Evolutionary conservation across 2,797 vertebrate species (phyloP).

Genomic region (Antennarius maculatus): DNA sequence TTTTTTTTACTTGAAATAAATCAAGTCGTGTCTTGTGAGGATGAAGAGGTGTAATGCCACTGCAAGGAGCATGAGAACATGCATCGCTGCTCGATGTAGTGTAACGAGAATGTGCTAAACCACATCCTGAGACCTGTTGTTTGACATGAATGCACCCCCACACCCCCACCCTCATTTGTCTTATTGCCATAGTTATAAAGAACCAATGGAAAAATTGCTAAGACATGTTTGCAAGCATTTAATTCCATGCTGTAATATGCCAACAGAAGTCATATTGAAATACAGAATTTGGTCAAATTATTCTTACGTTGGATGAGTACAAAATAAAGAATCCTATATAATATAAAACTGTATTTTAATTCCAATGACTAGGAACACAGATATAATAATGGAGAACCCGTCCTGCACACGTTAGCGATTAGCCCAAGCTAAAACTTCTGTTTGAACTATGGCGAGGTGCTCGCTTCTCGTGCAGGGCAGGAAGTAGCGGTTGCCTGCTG

Average conservation of each 20-base stretch:
- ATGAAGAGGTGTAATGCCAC: conserved; percentile 42
- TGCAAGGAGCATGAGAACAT: conserved; percentile 59
- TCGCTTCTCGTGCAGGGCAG: conserved; percentile 64
- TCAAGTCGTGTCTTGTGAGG: conserved; percentile 21
- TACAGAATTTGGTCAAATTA: neutral
- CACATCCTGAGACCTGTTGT: conserved; percentile 81
- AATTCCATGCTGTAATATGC: neutral
- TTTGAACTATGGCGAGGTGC: conserved; percentile 12
- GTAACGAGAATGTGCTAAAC: conserved; percentile 69
- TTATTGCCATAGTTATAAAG: neutral
- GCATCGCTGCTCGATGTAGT: conserved; percentile 51
- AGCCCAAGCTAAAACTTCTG: conserved; percentile 30
- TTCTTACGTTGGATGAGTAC: neutral
- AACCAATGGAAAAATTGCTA: neutral
- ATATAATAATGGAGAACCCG: too few species aligned
- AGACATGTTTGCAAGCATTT: neutral
- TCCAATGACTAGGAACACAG: neutral
- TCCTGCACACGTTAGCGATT: too few species aligned
- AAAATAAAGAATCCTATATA: neutral
- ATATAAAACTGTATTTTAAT: neutral
- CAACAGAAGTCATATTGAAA: neutral
- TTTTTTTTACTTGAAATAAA: conserved; percentile 1
- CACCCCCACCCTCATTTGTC: neutral
- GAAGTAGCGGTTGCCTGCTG: conserved; percentile 85
- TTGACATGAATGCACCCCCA: conserved; percentile 4